A percentile compares a stretch with the other conserved stretches of the same genome.
Conservation (phyloP, 2,797 vertebrate species). For the Coranthus polyacanthus region DNA sequence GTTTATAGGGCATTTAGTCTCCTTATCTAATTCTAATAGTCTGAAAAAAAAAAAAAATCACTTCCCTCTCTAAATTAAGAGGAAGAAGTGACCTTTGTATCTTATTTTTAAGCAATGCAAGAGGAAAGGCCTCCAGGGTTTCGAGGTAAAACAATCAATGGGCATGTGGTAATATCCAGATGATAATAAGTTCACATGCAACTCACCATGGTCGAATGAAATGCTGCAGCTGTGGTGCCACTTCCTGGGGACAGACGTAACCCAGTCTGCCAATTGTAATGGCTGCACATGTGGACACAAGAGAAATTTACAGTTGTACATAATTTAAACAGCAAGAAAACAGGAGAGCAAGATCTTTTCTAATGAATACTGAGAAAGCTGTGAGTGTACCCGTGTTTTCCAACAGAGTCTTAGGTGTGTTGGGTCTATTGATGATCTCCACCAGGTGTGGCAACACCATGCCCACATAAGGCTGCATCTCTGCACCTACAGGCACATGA, state of each 20-base stretch:
- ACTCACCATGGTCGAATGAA: conserved; percentile 95
- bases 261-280: conserved; percentile 96
- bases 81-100: too few species aligned
- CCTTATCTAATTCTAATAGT: too few species aligned
- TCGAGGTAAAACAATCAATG: too few species aligned
- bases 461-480: conserved; percentile 96
- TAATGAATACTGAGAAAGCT: too few species aligned
- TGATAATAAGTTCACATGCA: not conserved
- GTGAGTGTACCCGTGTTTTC: conserved; percentile 91
- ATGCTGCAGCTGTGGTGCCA: conserved; percentile 93
- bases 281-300: conserved; percentile 81
- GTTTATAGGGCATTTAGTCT: too few species aligned
- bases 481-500: conserved; percentile 83
- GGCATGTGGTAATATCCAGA: too few species aligned
- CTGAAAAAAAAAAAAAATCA: too few species aligned
- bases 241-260: conserved; percentile 96
- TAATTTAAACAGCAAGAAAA: not conserved
- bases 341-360: too few species aligned
- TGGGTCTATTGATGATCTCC: conserved; percentile 96
- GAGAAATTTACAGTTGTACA: not conserved
- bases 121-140: too few species aligned
- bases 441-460: conserved; percentile 93
- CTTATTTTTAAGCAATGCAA: too few species aligned
- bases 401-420: conserved; percentile 95
- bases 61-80: too few species aligned